Evolutionary conservation across 1,140 invertebrate genomes (phyloP), one percentile per base, ranked within the genome.

Genomic region (Heliconius himera): DNA sequence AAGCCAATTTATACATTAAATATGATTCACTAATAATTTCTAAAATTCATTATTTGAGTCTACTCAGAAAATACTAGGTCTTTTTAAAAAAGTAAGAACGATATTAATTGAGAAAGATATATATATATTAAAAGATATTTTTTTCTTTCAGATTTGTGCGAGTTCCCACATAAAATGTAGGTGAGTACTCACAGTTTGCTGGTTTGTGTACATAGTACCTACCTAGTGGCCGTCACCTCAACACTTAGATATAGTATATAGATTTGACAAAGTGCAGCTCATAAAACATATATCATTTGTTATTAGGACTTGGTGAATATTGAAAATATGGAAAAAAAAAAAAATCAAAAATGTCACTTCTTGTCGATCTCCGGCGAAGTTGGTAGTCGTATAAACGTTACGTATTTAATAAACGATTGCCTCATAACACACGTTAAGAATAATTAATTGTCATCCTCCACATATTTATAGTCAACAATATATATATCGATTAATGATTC

Each of bases 121-220:
- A 56, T n/a, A 8, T 56, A 8, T 0, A 29, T 2, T 3, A 29
- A 11, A 70, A 29, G 0, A 72, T 0, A 72, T 38, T 6, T 38
- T 71, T 83, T 75, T 80, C 73, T 85, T 81, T 22, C 86, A 89
- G 87, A 81, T 81, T 71, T 78, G 49, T 26, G 18, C 33, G 76
- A 73, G 73, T 81, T 41, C 78, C 76, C 78, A 84, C 80, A 60
- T 83, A 88, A 81, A 73, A 89, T 89, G 86, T 86, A 87, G 85
- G 87, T 87, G 51, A 88, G 87, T 87, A 66, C 16, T 9, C 60
- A 56, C n/a, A 11, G 54, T 22, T n/a, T 56, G n/a, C 8, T 2
- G 49, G 5, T 18, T 20, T 51, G 4, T 8, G 18, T 51, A 20
- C 1, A 5, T 51, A 13, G 4, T 46, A 6, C 49, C 5, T 51